Percentiles rank a stretch among this genome's conserved stretches.
These are phyloP conservation scores for Micronycteris hirsuta DNA, from an alignment of 2,113 vertebrate genomes.

Conservation along the genomic window DNA sequence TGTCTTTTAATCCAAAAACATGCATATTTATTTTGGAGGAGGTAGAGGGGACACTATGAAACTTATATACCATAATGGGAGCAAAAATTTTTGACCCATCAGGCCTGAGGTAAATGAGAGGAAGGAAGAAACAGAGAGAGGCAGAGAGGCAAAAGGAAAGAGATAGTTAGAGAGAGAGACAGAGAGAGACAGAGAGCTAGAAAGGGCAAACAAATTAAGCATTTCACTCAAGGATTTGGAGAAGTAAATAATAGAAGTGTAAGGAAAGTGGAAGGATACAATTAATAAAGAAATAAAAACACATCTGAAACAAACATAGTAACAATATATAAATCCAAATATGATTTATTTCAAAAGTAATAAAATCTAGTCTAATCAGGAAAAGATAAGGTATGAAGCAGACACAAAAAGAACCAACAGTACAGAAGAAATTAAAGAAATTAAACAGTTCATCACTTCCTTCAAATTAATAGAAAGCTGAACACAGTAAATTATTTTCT, in stretches of 20 bases:
- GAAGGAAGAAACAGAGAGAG: not conserved
- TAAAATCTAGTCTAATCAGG: not conserved
- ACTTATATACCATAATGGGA: not conserved
- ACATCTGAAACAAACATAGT: not conserved
- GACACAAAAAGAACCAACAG: not conserved
- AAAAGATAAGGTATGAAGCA: not conserved
- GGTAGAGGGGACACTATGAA: accelerated
- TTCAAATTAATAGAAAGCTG: not conserved
- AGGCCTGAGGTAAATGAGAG: not conserved
- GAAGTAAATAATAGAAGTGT: not conserved
- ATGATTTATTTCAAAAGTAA: not conserved
- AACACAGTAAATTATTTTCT: not conserved
- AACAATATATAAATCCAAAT: not conserved
- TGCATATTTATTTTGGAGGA: not conserved
- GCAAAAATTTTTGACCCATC: not conserved
- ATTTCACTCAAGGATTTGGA: not conserved
- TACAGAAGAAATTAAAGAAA: constrained; percentile 2
- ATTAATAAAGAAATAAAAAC: not conserved
- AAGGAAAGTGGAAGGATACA: not conserved
- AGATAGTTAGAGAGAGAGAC: not conserved
- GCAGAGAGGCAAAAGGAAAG: not conserved
- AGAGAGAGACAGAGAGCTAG: not conserved
- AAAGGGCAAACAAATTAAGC: not conserved
- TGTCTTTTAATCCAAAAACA: not conserved
- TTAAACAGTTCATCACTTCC: not conserved